Evolutionary conservation across 2,888 invertebrate species (phyloP), one percentile per base, ranked within the genome.

Genomic region (Heterodera filipjevi): DNA sequence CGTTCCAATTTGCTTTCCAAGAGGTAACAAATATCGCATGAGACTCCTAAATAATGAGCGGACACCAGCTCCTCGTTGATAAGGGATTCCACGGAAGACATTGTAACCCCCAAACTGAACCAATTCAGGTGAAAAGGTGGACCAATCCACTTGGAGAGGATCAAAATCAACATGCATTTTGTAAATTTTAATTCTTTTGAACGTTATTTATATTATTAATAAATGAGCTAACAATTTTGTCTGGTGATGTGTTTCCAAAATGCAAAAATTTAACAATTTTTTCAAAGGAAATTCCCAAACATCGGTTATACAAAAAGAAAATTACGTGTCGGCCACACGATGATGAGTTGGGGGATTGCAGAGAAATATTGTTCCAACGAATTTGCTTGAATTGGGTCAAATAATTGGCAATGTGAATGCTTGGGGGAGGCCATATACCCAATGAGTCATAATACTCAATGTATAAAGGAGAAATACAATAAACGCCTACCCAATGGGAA

Each of bases 391-490:
- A 76, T 3, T 12, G 72, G 10, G 16, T 35, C 27, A 76, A 76
- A 71, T 76, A 76, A 33, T 66, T 6, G 12, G 27, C 6, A 33
- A 71, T 71, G 30, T 16, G 19, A 33, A 33, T 6, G 19, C 72
- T 71, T 3, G 33, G 32, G n/a, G 72, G 72, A 59, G 74, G 74
- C 74, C 53, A 44, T 19, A 74, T 30, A 1, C 76, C 78, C 64
- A 77, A 66, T 3, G 78, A 78, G 64, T 77, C 78, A 78, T 66
- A 77, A 78, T 77, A 77, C 14, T 77, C 78, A n/a, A 76, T n/a
- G 2, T 19, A 12, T 19, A 22, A 16, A 12, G 70, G 19, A 5
- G 33, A 27, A 1, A 44, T 12, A 1, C 78, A 77, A 44, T 39
- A 77, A 27, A 77, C 33, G 12, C 76, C 64, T 14, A 78, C 44